phyloP scores from a whole-genome alignment of 2,113 vertebrate genomes.

The Plectropomus leopardus region DNA sequence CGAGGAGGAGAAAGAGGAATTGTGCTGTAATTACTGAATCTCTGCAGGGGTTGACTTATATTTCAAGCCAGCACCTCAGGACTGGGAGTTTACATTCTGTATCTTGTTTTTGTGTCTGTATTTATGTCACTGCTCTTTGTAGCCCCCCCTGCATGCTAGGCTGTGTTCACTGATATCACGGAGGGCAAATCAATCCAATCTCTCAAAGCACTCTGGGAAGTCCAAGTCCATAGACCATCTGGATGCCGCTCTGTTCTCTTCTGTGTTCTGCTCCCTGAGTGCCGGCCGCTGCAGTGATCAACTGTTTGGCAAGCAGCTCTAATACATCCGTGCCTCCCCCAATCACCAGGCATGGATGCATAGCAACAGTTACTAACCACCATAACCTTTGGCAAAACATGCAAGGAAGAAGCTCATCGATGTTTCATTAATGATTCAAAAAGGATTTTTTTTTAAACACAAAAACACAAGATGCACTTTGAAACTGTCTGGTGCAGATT shows the following conservation, averaged over 20 bases:
- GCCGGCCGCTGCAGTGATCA: conserved; percentile 68
- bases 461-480: background rate
- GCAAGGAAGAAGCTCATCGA: conserved; percentile 9
- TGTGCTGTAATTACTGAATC: conserved; percentile 71
- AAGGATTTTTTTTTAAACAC: background rate
- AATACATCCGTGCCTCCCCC: conserved; percentile 41
- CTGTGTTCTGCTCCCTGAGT: conserved; percentile 61
- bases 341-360: conserved; percentile 50
- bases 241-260: conserved; percentile 67
- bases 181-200: conserved; percentile 80
- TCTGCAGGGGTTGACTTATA: conserved; percentile 61
- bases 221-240: conserved; percentile 76
- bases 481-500: background rate
- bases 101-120: conserved; percentile 58
- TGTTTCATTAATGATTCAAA: conserved; percentile 44
- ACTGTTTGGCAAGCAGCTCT: conserved; percentile 61
- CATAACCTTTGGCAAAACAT: conserved; percentile 51
- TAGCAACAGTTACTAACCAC: conserved; percentile 69
- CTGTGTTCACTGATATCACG: conserved; percentile 66
- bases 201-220: conserved; percentile 77
- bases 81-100: conserved; percentile 42
- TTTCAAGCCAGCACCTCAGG: conserved; percentile 54
- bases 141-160: conserved; percentile 27
- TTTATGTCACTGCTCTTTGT: conserved; percentile 48
- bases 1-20: conserved; percentile 65